Percentiles rank a stretch among this genome's conserved stretches.
Conservation (phyloP, 1,140 invertebrate genomes). For the Drosophila tristis region DNA sequence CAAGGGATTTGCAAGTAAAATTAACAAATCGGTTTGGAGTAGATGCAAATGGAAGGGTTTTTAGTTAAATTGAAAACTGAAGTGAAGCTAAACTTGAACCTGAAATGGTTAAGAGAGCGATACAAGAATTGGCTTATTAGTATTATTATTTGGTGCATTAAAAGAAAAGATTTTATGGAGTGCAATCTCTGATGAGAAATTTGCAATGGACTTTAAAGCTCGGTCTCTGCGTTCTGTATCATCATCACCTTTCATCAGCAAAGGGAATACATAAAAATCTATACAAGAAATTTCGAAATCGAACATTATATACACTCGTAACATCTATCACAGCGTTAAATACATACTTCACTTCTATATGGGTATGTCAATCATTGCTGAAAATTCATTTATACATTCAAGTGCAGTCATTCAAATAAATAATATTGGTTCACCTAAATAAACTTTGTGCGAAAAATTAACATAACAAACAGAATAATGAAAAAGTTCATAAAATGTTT, state of each 20-base stretch:
- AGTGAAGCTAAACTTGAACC: not conserved
- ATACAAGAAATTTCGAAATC: no score
- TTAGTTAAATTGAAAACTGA: not conserved
- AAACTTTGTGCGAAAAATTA: conserved; percentile 27
- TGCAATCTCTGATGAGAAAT: no score
- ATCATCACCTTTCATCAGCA: no score
- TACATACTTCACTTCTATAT: no score
- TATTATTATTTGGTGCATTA: not conserved
- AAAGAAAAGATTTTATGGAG: no score
- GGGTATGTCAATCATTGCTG: no score
- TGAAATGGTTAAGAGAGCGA: not conserved
- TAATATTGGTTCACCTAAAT: conserved; percentile 9
- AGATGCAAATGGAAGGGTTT: conserved; percentile 1
- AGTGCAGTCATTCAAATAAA: conserved; percentile 15
- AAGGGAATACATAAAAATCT: no score
- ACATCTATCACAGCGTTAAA: no score
- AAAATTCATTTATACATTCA: conserved; percentile 3
- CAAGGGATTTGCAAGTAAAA: conserved; percentile 30
- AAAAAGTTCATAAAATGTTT: conserved; percentile 6
- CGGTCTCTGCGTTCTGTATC: no score
- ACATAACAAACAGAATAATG: conserved; percentile 17
- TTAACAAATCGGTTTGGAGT: not conserved
- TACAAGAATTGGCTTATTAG: not conserved
- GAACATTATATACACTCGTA: no score
- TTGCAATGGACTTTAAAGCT: no score